These are phyloP conservation scores for Zeugodacus cucurbitae DNA, from an alignment of 1,140 invertebrate species.

Conservation along the genomic window DNA sequence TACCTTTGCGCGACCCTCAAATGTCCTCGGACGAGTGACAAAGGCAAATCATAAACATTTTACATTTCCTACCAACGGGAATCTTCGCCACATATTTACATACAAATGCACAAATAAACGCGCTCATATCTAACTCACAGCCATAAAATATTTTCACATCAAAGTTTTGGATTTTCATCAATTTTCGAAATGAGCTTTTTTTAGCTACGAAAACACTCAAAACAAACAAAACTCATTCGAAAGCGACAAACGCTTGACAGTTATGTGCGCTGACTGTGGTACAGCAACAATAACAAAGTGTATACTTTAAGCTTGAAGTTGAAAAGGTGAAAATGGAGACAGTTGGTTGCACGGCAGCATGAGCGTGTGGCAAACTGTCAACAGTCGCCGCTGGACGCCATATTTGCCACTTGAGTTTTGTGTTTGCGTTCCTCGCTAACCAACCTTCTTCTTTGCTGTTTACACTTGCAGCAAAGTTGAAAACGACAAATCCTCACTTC, in stretches of 20 bases:
- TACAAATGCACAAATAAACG: not conserved
- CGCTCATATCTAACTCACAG: not conserved
- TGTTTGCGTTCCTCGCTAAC: not conserved
- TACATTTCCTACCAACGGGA: not conserved
- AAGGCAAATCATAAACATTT: not conserved
- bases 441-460: not conserved
- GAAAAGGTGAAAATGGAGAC: not conserved
- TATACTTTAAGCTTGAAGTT: not conserved
- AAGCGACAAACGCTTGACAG: not conserved
- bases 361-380: not conserved
- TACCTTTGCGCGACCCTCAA: constrained; percentile 1
- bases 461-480: not conserved
- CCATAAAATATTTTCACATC: not conserved
- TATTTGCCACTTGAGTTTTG: not conserved
- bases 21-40: not conserved
- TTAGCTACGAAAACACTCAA: not conserved
- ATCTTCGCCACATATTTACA: not conserved
- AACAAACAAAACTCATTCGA: not conserved
- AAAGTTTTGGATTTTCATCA: not conserved
- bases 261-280: not conserved
- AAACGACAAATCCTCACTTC: not conserved
- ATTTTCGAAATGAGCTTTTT: not conserved
- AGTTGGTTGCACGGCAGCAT: not conserved
- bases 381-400: not conserved
- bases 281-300: not conserved